These are phyloP conservation scores for Prorops nasuta DNA, from an alignment of 1,140 invertebrate genomes.

Conservation along the genomic window DNA sequence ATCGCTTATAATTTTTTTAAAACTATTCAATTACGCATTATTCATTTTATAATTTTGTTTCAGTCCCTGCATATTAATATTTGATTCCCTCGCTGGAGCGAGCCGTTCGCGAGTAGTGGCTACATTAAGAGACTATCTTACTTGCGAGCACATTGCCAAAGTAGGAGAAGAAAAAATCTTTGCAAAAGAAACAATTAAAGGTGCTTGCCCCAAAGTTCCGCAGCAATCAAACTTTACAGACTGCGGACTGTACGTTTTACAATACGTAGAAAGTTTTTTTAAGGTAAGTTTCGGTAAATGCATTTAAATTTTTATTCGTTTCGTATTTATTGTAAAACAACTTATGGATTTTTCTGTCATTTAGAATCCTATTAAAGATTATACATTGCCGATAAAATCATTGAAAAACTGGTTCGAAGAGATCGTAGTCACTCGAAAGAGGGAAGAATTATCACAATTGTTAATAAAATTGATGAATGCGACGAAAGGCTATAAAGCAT, in stretches of 20 bases:
- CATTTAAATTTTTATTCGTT: neutral
- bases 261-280: conserved; percentile 96
- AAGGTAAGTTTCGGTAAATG: conserved; percentile 55
- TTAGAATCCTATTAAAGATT: conserved; percentile 72
- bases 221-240: conserved; percentile 97
- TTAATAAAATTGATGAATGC: conserved; percentile 69
- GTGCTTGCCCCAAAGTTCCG: conserved; percentile 83
- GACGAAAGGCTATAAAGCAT: conserved; percentile 46
- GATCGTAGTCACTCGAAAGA: conserved; percentile 72
- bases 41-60: conserved; percentile 14
- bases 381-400: conserved; percentile 71
- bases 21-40: too few species aligned
- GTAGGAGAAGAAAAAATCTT: conserved; percentile 65
- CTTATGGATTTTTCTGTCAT: conserved; percentile 25
- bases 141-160: conserved; percentile 85
- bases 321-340: neutral
- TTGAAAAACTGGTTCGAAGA: conserved; percentile 78
- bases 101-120: conserved; percentile 79
- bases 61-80: conserved; percentile 87
- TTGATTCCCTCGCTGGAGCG: conserved; percentile 86
- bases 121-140: conserved; percentile 85
- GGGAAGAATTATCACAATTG: conserved; percentile 75
- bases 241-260: conserved; percentile 92
- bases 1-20: too few species aligned
- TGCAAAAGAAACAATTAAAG: conserved; percentile 79